These are phyloP conservation scores for Glossosoma conforme DNA, from an alignment of 1,140 invertebrate species.

Conservation along the genomic window DNA sequence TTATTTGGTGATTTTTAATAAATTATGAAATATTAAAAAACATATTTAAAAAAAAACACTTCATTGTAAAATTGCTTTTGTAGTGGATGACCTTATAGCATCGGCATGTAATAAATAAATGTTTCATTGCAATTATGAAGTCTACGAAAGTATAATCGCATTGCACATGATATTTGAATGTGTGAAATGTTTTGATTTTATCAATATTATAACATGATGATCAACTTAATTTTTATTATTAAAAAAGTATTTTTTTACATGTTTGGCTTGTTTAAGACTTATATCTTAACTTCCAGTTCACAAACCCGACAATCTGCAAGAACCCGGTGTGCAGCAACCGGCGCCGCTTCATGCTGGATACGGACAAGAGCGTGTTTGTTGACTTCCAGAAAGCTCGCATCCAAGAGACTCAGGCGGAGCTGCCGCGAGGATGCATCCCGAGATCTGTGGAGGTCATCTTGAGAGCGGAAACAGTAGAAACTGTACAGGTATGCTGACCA, in stretches of 20 bases:
- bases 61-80: too few species aligned
- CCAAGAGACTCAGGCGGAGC: conserved; percentile 96
- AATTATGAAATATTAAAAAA: too few species aligned
- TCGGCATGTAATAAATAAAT: too few species aligned
- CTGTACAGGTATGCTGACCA: conserved; percentile 77
- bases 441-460: conserved; percentile 93
- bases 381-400: conserved; percentile 99
- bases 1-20: too few species aligned
- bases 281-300: conserved; percentile 65
- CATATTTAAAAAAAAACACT: too few species aligned
- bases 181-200: too few species aligned
- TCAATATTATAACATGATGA: not conserved
- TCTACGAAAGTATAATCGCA: too few species aligned
- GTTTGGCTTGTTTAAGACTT: not conserved
- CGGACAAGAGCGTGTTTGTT: conserved; percentile 92
- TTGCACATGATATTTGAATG: too few species aligned
- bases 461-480: conserved; percentile 95
- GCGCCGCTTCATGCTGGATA: conserved; percentile 82
- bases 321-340: conserved; percentile 95
- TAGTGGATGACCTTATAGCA: too few species aligned
- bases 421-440: conserved; percentile 95
- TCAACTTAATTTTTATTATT: not conserved
- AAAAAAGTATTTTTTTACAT: not conserved
- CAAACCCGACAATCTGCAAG: conserved; percentile 89
- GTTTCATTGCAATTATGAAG: too few species aligned